Evolutionary conservation across 2,797 vertebrate species (phyloP).

Genomic region (Sylvia borin): DNA sequence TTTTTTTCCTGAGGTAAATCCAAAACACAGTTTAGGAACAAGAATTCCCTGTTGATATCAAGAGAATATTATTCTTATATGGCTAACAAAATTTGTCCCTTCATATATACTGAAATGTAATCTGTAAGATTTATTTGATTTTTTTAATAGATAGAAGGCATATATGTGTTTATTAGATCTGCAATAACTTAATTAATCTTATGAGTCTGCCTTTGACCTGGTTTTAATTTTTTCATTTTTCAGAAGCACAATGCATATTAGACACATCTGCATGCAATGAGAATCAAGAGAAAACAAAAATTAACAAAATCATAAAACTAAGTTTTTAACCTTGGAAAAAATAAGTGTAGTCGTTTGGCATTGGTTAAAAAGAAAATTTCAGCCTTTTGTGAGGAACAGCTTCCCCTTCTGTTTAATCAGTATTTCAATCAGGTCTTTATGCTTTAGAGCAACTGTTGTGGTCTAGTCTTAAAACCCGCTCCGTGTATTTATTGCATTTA

Average conservation of each 20-base stretch:
- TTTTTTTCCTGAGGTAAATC: not conserved
- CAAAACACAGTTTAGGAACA: not conserved
- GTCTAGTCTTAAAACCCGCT: not conserved
- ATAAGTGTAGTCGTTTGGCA: not conserved
- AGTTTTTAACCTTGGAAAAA: not conserved
- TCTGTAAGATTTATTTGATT: not conserved
- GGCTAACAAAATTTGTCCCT: not conserved
- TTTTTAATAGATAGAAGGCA: not conserved
- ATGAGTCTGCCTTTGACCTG: not conserved
- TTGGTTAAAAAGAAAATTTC: not conserved
- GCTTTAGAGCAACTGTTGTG: not conserved
- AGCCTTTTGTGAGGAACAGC: not conserved
- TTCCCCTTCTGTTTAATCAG: not conserved
- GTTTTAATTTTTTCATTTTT: not conserved
- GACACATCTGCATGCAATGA: not conserved
- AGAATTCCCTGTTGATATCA: not conserved
- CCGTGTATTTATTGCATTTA: not conserved
- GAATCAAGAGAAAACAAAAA: not conserved
- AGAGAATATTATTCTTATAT: not conserved
- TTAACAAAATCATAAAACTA: not conserved
- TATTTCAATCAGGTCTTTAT: not conserved
- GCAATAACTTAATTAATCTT: too few species aligned
- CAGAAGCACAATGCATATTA: not conserved
- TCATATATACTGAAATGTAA: not conserved
- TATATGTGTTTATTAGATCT: not conserved